Evolutionary conservation across 2,113 vertebrate species (phyloP).

Genomic region (Morone chrysops): DNA sequence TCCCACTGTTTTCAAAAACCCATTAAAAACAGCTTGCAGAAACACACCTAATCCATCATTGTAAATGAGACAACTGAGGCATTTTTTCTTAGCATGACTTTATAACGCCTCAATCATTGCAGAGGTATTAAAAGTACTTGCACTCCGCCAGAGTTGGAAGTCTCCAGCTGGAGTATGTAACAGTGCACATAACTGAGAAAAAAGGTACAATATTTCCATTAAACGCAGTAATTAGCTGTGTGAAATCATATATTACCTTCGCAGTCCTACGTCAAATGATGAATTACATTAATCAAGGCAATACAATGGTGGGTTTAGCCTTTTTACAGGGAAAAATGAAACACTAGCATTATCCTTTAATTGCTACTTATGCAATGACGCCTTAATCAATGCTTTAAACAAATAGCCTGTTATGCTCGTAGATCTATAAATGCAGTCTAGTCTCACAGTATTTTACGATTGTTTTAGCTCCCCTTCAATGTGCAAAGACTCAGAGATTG

Average conservation of each 20-base stretch:
- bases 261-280: neutral
- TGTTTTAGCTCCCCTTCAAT: neutral
- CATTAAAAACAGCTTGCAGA: slow-evolving; percentile 44
- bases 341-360: slow-evolving; percentile 33
- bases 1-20: slow-evolving; percentile 8
- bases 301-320: neutral
- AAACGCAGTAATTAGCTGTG: slow-evolving; percentile 20
- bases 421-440: neutral
- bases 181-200: too few species aligned
- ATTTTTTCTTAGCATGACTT: slow-evolving; percentile 11
- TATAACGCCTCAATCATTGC: slow-evolving; percentile 7
- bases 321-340: slow-evolving; percentile 26
- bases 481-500: neutral
- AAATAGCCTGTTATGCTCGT: neutral
- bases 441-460: neutral
- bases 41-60: slow-evolving; percentile 36
- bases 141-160: neutral
- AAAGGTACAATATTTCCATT: slow-evolving; percentile 12
- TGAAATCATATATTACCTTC: slow-evolving; percentile 2
- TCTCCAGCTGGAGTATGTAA: neutral
- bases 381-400: slow-evolving; percentile 28
- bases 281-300: slow-evolving; percentile 44
- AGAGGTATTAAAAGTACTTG: neutral
- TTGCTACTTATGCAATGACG: slow-evolving; percentile 15
- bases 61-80: slow-evolving; percentile 40